Conservation (phyloP, 2,797 vertebrate genomes). For the Sebastes diploproa region DNA sequence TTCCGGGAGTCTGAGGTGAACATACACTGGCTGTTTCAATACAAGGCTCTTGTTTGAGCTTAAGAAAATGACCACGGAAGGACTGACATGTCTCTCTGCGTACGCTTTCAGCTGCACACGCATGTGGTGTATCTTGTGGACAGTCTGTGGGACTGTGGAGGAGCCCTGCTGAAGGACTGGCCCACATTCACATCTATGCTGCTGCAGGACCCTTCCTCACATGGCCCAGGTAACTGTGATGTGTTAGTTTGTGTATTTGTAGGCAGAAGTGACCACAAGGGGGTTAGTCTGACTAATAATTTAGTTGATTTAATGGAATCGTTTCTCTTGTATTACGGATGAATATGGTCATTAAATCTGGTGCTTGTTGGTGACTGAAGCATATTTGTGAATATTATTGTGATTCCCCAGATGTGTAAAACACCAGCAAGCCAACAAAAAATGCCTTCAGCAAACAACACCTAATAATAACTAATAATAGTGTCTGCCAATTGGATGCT, state of each 20-base stretch:
- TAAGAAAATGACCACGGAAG: background rate
- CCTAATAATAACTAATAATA: too few species aligned
- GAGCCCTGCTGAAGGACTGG: constrained; percentile 91
- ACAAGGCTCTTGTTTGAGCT: background rate
- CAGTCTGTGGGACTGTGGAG: constrained; percentile 92
- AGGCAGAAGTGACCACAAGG: background rate
- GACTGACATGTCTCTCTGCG: background rate
- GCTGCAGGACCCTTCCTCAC: constrained; percentile 72
- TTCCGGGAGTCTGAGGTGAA: constrained; percentile 87
- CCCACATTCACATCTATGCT: constrained; percentile 85
- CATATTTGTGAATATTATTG: background rate
- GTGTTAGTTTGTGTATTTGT: background rate
- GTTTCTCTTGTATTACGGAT: background rate
- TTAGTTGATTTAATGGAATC: fast-evolving
- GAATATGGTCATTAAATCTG: background rate
- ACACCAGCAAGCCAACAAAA: too few species aligned
- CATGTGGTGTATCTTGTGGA: constrained; percentile 92
- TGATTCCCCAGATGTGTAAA: background rate
- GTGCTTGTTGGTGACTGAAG: background rate
- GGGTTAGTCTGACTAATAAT: background rate
- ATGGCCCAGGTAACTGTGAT: constrained; percentile 67
- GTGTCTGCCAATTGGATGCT: too few species aligned
- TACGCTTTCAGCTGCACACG: constrained; percentile 83
- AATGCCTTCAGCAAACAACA: too few species aligned
- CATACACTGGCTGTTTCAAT: background rate